Conservation (phyloP, 2,888 invertebrate genomes). For the Pseudococcus viburni region DNA sequence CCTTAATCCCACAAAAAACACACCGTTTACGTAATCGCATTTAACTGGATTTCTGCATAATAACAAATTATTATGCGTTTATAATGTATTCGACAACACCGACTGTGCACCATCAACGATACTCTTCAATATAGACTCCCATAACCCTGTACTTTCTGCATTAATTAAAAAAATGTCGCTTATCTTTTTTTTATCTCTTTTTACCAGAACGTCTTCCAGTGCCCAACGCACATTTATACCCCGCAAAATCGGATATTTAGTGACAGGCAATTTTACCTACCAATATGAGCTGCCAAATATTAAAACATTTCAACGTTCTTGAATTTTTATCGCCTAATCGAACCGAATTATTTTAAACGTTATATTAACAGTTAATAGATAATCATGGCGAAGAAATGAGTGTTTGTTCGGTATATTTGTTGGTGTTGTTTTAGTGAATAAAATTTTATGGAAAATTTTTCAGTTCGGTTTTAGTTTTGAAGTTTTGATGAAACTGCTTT, state of each 20-base stretch:
- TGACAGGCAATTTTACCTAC: not conserved
- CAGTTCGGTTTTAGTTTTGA: not conserved
- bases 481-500: no score
- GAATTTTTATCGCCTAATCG: not conserved
- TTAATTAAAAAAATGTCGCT: not conserved
- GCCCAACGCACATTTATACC: not conserved
- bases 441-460: not conserved
- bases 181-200: not conserved
- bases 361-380: not conserved
- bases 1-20: no score
- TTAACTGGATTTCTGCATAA: no score
- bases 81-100: no score
- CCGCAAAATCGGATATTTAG: not conserved
- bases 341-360: not conserved
- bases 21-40: no score
- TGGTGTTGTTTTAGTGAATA: not conserved
- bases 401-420: not conserved
- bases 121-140: not conserved
- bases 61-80: no score
- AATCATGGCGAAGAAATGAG: not conserved
- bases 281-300: not conserved
- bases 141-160: not conserved
- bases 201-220: not conserved
- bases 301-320: not conserved
- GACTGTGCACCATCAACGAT: no score